Conservation (phyloP, 2,113 vertebrate genomes). For the Mirza zaza region DNA sequence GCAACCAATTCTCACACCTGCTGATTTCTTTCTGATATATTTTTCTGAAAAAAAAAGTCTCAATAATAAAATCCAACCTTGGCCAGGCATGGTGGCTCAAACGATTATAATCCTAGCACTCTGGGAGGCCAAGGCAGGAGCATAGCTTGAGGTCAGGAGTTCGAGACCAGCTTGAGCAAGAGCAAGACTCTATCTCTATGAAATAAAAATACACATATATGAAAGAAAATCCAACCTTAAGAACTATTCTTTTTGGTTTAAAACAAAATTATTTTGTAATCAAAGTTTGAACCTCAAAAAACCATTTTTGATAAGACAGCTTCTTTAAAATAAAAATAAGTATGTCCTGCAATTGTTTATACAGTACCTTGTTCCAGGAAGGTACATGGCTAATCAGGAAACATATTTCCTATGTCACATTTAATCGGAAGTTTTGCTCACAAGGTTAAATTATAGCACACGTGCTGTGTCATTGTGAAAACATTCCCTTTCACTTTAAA, state of each 20-base stretch:
- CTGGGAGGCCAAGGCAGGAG: too few species aligned
- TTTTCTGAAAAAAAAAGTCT: neutral
- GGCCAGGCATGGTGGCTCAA: too few species aligned
- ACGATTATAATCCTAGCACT: too few species aligned
- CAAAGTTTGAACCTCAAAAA: neutral
- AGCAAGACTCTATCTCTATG: too few species aligned
- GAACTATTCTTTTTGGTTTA: neutral
- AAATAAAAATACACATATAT: too few species aligned
- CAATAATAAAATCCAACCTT: neutral
- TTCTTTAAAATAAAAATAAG: neutral
- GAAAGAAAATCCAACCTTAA: neutral
- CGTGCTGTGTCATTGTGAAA: neutral
- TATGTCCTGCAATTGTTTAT: neutral
- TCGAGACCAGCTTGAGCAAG: too few species aligned
- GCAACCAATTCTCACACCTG: neutral
- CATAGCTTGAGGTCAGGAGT: too few species aligned
- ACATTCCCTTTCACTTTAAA: neutral
- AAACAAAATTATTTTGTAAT: constrained; percentile 41
- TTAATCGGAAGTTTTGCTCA: neutral
- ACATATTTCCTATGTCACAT: constrained; percentile 3
- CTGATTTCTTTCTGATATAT: neutral
- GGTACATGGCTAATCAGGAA: neutral
- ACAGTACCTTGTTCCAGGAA: neutral
- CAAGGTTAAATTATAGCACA: neutral
- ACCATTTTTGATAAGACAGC: neutral